Base-by-base conservation (phyloP, 2,888 invertebrate genomes). In the Tenthredo amoena region DNA sequence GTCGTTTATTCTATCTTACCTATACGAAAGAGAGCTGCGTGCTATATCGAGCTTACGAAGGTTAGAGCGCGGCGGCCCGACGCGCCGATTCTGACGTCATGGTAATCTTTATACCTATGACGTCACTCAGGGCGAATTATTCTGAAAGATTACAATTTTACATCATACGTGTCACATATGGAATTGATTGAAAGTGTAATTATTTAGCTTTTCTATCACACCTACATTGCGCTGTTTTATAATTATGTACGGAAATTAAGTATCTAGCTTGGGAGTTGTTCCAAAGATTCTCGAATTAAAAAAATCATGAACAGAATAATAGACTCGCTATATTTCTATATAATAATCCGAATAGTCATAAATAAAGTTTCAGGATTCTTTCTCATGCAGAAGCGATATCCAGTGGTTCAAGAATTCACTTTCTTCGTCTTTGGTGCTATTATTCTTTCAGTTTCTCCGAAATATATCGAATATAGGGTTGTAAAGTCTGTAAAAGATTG, bases 21-120 rank as follows among this genome's bases (percentile, higher is more conserved):
- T 40, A 26, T 55, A 34, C 79, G 31, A 40, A 43, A 81, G 40
- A 62, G 72, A 74, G 21, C 68, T 34, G 68, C 68, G 83, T 83
- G 83, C 83, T 83, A 83, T 83, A 83, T 83, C 47, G 68, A 83
- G 83, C 83, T 47, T 68, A 10, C 68, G 68, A 62, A 83, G 83
- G 71, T 50, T 71, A 68, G 71, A 31, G 55, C 77, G 83, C 83
- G 50, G 83, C 34, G 18, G 71, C 50, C 18, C 40, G 81, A 40
- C 81, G 81, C 81, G 58, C 58, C 81, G 81, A 81, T 15, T 43
- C 10, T 81, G 62, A 65, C 81, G 81, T 81, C 81, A 81, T 58
- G 81, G 34, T 37, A 37, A 62, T 50, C 62, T 40, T 50, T 40
- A 50, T 40, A 50, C 9, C 26, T 9, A 34, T 71, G 83, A 83